Evolutionary conservation across 2,888 invertebrate genomes (phyloP), one percentile per base, ranked within the genome.

Genomic region (Oxytorus armatus): DNA sequence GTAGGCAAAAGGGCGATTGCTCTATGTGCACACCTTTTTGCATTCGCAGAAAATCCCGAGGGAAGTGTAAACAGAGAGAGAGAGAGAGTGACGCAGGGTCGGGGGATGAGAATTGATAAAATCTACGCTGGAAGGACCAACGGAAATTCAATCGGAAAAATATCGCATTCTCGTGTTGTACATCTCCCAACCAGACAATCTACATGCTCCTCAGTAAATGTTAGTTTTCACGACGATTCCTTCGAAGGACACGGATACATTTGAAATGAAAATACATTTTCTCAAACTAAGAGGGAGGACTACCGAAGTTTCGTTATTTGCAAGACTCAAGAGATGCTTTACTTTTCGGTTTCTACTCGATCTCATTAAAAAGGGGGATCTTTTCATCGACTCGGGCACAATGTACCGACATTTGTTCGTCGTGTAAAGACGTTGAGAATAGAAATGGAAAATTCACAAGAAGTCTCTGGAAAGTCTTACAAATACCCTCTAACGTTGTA

Each of bases 91-190:
- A 55, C 3, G n/a, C 10, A 49, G n/a, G 25, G 25, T 36, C 4
- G 8, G 36, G 51, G 10, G n/a, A 25, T 7, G 55, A 51, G 29
- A 16, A 49, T 42, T 47, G 72, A 57, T 42, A 42, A 72, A 53
- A 18, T 44, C 49, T 68, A 23, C 23, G 51, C 14, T 55, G 49
- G 25, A 61, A 65, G 72, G 51, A 61, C 53, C 63, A 23, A 10
- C 29, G 36, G 53, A 68, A 69, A 63, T 73, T 68, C 68, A 73
- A 49, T 73, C 63, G 63, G 42, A 47, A 42, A 61, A 77, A 80
- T 73, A 39, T 66, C 55, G 73, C 63, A 73, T 73, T 72, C 59
- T 55, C 33, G 16, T 47, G 61, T 72, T 68, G 25, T 36, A 47
- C 49, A 57, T 76, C 16, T 51, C 8, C 11, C 10, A 29, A 23